phyloP scores from a whole-genome alignment of 2,888 invertebrate species.

The Macaria notata region DNA sequence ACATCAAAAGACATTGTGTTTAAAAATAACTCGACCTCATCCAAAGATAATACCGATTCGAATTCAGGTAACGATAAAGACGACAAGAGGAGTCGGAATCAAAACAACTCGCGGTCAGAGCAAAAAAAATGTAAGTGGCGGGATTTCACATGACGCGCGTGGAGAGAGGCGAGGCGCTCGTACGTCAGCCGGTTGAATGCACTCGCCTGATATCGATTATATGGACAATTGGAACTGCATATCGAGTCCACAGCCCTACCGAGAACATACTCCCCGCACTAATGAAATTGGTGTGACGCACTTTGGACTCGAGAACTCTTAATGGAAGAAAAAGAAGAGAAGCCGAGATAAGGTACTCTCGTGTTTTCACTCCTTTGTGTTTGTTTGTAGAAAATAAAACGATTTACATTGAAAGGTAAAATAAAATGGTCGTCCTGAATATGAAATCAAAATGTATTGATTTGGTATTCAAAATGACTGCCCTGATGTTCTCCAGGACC shows the following conservation, averaged over 20 bases:
- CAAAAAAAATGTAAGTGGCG: conserved; percentile 31
- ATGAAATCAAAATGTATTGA: too few species aligned
- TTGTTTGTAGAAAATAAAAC: too few species aligned
- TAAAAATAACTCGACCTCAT: conserved; percentile 4
- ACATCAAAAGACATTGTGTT: background rate
- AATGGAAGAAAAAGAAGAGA: too few species aligned
- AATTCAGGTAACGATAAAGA: conserved; percentile 1
- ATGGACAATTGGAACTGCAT: conserved; percentile 39
- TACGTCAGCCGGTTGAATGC: conserved; percentile 57
- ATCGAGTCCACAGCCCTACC: conserved; percentile 28
- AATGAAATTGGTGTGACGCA: background rate
- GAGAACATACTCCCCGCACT: conserved; percentile 12
- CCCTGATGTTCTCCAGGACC: too few species aligned
- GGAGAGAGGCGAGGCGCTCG: conserved; percentile 40
- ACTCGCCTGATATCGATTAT: conserved; percentile 50
- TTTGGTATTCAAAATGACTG: too few species aligned
- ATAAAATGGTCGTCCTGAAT: too few species aligned
- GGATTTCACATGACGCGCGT: conserved; percentile 45
- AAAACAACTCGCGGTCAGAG: conserved; percentile 9
- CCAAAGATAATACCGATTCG: background rate
- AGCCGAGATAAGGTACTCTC: too few species aligned
- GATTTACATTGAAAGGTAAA: too few species aligned
- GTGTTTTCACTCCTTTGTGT: too few species aligned
- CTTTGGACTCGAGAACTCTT: background rate
- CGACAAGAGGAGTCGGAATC: conserved; percentile 4